Base-by-base conservation (phyloP, 2,797 vertebrate species). In the Ceryle rudis region DNA sequence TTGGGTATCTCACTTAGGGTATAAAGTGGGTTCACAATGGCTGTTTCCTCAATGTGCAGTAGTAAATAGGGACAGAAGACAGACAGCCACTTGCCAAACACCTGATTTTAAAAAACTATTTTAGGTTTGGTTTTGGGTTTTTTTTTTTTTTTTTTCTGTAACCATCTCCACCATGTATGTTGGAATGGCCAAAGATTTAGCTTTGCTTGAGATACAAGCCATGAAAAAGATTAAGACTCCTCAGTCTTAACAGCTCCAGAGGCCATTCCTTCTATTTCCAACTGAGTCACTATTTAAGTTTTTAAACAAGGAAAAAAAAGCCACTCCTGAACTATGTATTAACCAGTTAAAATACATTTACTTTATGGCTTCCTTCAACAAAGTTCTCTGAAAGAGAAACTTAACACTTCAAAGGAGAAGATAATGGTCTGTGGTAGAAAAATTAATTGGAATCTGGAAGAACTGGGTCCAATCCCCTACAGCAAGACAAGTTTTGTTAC, bases 1-100 rank as follows among this genome's bases (percentile, higher is more conserved):
- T 35, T 21, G 1, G 25, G 5, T n/a, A 41, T 39, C 14, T 8
- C 1, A 0, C n/a, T 28, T 37, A 52, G 10, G 18, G 18, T 2
- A 82, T 3, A 11, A 57, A 79, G 19, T 14, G 26, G 19, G 29
- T 58, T 71, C 20, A 69, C 29, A 81, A 52, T 6, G 25, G 18
- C 10, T 0, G 0, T 31, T 46, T 92, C 49, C 14, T 82, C 28
- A 44, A 23, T 0, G 0, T 20, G 39, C 46, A 74, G 16, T 11
- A 74, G 16, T 11, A 55, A 55, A 74, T 4, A 22, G 5, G 39
- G 11, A 55, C 8, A 82, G 55, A 66, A 81, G 29, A 51, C 11
- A 70, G 41, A 10, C 46, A 67, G 60, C 6, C 12, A 1, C 19
- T 52, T 21, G 39, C 2, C 19, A 21, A 57, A 47, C 12, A 73